Conservation (phyloP, 2,888 invertebrate genomes). For the Antheraea yamamai region DNA sequence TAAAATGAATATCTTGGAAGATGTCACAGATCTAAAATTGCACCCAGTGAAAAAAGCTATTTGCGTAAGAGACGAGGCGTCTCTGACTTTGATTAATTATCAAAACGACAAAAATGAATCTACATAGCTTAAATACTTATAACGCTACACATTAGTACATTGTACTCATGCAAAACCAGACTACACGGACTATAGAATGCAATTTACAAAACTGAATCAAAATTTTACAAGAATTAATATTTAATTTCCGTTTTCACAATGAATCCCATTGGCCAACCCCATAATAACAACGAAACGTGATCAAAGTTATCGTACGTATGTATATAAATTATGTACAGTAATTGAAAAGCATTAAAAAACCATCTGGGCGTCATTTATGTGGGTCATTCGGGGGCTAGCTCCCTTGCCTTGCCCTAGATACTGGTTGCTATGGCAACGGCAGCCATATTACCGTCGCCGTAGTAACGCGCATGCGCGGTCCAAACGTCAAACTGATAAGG, state of each 20-base stretch:
- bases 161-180: too few species aligned
- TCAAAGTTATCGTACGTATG: neutral
- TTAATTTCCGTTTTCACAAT: neutral
- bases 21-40: too few species aligned
- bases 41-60: too few species aligned
- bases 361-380: slow-evolving; percentile 11
- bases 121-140: too few species aligned
- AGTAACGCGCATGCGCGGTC: slow-evolving; percentile 40
- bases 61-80: too few species aligned
- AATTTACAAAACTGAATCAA: neutral
- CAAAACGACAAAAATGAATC: too few species aligned
- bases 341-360: slow-evolving; percentile 13
- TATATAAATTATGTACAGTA: neutral
- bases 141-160: too few species aligned
- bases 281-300: neutral
- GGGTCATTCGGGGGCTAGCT: slow-evolving; percentile 27
- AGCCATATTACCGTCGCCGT: slow-evolving; percentile 52
- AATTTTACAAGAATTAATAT: neutral
- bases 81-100: too few species aligned
- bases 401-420: slow-evolving; percentile 42
- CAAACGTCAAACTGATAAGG: slow-evolving; percentile 10
- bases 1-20: too few species aligned
- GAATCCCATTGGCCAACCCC: neutral
- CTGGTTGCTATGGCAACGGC: slow-evolving; percentile 59
- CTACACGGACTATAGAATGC: neutral